phyloP scores from a whole-genome alignment of 1,140 invertebrate species.

The Helicoverpa armigera region DNA sequence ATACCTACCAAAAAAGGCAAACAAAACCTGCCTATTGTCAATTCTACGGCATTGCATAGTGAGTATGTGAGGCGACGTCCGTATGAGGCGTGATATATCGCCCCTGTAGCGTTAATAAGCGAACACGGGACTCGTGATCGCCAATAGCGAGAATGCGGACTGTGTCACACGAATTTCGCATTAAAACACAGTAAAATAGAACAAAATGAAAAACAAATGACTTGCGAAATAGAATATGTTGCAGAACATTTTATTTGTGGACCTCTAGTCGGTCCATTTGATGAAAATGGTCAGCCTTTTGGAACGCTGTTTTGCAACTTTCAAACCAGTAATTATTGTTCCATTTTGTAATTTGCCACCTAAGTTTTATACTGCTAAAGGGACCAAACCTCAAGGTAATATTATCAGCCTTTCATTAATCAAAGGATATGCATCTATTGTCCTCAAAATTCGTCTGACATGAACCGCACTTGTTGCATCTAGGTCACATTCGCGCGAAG shows the following conservation, averaged over 20 bases:
- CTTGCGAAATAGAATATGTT: too few species aligned
- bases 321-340: too few species aligned
- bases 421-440: background rate
- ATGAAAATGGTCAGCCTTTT: too few species aligned
- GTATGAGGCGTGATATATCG: constrained; percentile 85
- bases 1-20: background rate
- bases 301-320: background rate
- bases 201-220: background rate
- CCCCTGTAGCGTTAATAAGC: constrained; percentile 84
- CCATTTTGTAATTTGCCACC: too few species aligned
- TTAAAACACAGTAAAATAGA: background rate
- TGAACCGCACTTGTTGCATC: constrained; percentile 64
- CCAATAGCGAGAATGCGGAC: constrained; percentile 71
- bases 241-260: too few species aligned
- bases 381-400: too few species aligned
- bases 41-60: constrained; percentile 36
- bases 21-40: constrained; percentile 12
- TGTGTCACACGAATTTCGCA: constrained; percentile 60
- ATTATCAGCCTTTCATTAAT: too few species aligned
- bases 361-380: too few species aligned
- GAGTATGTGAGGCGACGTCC: constrained; percentile 54
- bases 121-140: constrained; percentile 82
- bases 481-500: constrained; percentile 82
- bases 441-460: constrained; percentile 54
- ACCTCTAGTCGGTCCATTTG: too few species aligned